These are phyloP conservation scores for Thera obeliscata DNA, from an alignment of 2,888 invertebrate genomes.

Conservation along the genomic window DNA sequence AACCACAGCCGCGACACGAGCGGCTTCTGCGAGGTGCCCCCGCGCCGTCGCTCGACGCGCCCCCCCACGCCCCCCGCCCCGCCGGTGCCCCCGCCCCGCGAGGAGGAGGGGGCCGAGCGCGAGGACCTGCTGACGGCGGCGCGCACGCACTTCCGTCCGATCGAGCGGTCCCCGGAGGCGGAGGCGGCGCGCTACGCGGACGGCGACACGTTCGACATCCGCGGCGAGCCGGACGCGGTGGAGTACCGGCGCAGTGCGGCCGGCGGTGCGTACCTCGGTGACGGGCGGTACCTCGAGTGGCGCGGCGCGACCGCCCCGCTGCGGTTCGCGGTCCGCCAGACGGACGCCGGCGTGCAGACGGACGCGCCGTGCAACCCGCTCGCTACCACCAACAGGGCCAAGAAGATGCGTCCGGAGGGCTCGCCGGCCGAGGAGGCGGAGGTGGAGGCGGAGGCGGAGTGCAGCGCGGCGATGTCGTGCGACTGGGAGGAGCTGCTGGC, in stretches of 20 bases:
- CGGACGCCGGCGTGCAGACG: slow-evolving; percentile 69
- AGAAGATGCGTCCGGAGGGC: slow-evolving; percentile 72
- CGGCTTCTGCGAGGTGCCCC: slow-evolving; percentile 86
- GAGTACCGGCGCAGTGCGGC: slow-evolving; percentile 87
- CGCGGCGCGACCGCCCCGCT: slow-evolving; percentile 80
- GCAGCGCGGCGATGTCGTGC: slow-evolving; percentile 73
- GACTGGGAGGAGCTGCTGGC: slow-evolving; percentile 86
- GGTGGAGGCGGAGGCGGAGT: slow-evolving; percentile 30
- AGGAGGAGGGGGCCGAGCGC: slow-evolving; percentile 47
- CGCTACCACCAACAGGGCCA: slow-evolving; percentile 59
- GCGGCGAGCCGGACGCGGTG: slow-evolving; percentile 85
- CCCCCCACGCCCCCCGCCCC: slow-evolving; percentile 62
- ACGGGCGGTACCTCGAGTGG: slow-evolving; percentile 82
- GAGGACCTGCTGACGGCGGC: slow-evolving; percentile 91
- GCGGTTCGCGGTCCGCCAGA: slow-evolving; percentile 86
- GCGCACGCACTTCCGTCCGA: slow-evolving; percentile 93
- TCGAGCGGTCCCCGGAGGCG: slow-evolving; percentile 83
- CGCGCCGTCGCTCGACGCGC: slow-evolving; percentile 75
- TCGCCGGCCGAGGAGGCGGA: slow-evolving; percentile 46
- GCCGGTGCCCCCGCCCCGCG: slow-evolving; percentile 51
- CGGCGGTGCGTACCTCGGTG: slow-evolving; percentile 85
- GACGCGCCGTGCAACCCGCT: slow-evolving; percentile 69
- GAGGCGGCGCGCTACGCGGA: slow-evolving; percentile 82
- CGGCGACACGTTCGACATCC: slow-evolving; percentile 89
- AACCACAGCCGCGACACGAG: slow-evolving; percentile 86